Evolutionary conservation across 2,797 vertebrate genomes (phyloP).

Genomic region (Tympanoctomys barrerae): DNA sequence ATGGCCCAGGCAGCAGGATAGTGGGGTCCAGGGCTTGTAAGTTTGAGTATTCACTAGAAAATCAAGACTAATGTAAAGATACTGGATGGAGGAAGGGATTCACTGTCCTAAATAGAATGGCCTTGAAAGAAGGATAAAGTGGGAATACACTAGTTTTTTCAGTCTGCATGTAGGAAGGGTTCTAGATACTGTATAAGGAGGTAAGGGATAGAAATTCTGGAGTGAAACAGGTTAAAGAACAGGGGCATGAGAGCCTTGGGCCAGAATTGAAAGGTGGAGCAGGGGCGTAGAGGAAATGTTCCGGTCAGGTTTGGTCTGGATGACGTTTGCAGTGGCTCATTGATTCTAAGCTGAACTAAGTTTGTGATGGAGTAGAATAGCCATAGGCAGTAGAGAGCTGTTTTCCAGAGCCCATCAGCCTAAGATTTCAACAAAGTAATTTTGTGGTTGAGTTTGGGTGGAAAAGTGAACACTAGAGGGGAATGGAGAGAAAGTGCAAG

Average conservation of each 20-base stretch:
- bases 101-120: slow-evolving; percentile 38
- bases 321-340: slow-evolving; percentile 26
- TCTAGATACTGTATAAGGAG: slow-evolving; percentile 41
- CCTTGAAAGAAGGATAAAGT: slow-evolving; percentile 69
- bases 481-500: background rate
- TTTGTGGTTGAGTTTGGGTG: slow-evolving; percentile 48
- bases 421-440: slow-evolving; percentile 35
- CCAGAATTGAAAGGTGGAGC: slow-evolving; percentile 16
- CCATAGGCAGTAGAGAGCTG: background rate
- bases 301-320: slow-evolving; percentile 9
- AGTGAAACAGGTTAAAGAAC: slow-evolving; percentile 52
- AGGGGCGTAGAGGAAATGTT: slow-evolving; percentile 1
- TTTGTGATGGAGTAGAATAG: slow-evolving; percentile 23
- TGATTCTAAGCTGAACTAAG: slow-evolving; percentile 47
- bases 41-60: slow-evolving; percentile 62
- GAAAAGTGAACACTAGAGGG: slow-evolving; percentile 36
- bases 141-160: slow-evolving; percentile 68
- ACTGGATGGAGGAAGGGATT: slow-evolving; percentile 32
- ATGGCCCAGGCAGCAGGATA: slow-evolving; percentile 50
- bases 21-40: slow-evolving; percentile 23
- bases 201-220: slow-evolving; percentile 60
- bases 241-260: slow-evolving; percentile 50
- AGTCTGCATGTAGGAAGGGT: slow-evolving; percentile 49
- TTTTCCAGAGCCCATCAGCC: slow-evolving; percentile 31
- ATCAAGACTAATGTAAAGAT: slow-evolving; percentile 52